Conservation (phyloP, 2,113 vertebrate species). For the Silurus glanis region DNA sequence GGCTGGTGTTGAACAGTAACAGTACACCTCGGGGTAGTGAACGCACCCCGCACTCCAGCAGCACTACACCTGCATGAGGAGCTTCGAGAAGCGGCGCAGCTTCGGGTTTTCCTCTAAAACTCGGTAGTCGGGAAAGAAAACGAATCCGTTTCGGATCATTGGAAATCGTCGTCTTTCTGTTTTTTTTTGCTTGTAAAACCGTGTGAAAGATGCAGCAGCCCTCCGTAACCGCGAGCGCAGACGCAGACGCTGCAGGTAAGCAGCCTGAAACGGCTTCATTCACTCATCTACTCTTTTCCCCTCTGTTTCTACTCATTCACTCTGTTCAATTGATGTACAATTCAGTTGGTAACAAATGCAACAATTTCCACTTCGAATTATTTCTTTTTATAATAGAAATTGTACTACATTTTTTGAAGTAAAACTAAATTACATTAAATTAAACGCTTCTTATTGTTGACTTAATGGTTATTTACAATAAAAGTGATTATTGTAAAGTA, state of each 20-base stretch:
- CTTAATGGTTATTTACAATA: background rate
- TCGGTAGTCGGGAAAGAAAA: background rate
- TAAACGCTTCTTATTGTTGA: background rate
- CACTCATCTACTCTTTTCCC: too few species aligned
- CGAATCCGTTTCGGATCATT: background rate
- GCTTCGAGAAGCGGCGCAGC: background rate
- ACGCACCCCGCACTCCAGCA: background rate
- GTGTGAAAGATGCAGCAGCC: conserved; percentile 33
- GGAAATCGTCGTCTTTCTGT: background rate
- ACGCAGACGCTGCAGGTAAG: conserved; percentile 24
- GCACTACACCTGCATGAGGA: background rate
- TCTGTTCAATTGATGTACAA: background rate
- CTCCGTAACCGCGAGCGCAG: background rate
- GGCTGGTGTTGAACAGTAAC: background rate
- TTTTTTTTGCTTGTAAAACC: background rate
- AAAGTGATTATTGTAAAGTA: background rate
- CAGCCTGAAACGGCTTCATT: background rate
- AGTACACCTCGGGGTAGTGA: background rate
- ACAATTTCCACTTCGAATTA: background rate
- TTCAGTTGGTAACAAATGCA: too few species aligned
- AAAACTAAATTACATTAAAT: background rate
- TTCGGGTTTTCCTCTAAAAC: background rate
- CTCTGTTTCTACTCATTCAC: too few species aligned
- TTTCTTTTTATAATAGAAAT: background rate
- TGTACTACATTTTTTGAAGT: too few species aligned